Evolutionary conservation across 2,113 vertebrate genomes (phyloP), one percentile per base, ranked within the genome.

Genomic region (Collichthys lucidus): DNA sequence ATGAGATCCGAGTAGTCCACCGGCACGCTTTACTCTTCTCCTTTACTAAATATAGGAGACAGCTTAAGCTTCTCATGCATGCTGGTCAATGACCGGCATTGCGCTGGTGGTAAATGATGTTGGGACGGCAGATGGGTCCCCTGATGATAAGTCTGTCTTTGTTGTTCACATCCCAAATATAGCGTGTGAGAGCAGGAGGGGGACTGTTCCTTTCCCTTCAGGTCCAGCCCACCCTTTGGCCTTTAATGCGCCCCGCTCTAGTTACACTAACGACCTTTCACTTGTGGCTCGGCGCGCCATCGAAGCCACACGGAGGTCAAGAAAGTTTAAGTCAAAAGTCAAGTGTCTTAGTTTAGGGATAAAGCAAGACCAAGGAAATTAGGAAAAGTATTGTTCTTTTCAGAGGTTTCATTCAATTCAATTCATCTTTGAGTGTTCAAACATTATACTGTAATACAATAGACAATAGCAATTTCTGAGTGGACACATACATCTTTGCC

Each of bases 221-320:
- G 71, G 56, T 49, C 66, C 67, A 78, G 59, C 50, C 47, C 76
- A 70, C 71, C 82, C 86, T 67, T 93, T 96, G 96, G 94, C 96
- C 96, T 97, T 97, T 95, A 90, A 76, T 78, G 86, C 46, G 57
- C 63, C 61, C 88, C 93, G 90, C 91, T 96, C 92, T 80, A 81
- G 88, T 97, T 97, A 96, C 96, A 96, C 83, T 69, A 74, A 20
- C 84, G 94, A 95, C 95, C 95, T 97, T 96, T 95, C 61, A 84
- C 66, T 65, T 40, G 69, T 35, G 20, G 86, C 62, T 59, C 82
- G 55, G 82, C 84, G 46, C 59, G 66, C 90, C 89, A 84, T 63
- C 29, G 14, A 67, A 89, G 91, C 85, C 89, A 89, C 64, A 73
- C 77, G 61, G 63, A 68, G 64, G 85, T 74, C 77, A 66, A 80